phyloP scores from a whole-genome alignment of 2,113 vertebrate species.

The Tor tambroides region DNA sequence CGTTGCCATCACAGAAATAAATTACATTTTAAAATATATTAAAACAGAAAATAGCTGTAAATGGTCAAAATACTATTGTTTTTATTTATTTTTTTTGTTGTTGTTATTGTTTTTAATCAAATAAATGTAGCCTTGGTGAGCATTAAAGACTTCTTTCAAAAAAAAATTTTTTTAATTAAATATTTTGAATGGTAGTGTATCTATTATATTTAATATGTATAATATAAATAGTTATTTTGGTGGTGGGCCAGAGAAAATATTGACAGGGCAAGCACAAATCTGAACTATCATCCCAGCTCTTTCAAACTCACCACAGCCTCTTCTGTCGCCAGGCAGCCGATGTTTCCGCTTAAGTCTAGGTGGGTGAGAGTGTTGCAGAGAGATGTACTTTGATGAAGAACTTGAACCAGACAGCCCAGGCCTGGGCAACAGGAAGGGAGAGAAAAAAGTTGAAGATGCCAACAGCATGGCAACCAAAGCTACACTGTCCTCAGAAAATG shows the following conservation, averaged over 20 bases:
- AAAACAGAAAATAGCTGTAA: no score
- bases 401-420: conserved; percentile 77
- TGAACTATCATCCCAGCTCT: not conserved
- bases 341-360: conserved; percentile 88
- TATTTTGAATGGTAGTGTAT: not conserved
- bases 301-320: conserved; percentile 77
- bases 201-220: not conserved
- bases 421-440: conserved; percentile 45
- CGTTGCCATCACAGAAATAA: no score
- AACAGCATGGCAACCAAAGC: not conserved
- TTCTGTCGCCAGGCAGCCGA: conserved; percentile 76
- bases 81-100: no score
- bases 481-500: not conserved
- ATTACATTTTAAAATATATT: no score
- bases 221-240: not conserved
- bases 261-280: not conserved
- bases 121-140: no score
- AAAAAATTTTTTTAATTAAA: no score
- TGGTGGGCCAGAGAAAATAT: not conserved
- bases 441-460: no score
- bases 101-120: no score
- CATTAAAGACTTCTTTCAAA: no score
- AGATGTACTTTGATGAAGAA: conserved; percentile 71
- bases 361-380: conserved; percentile 76
- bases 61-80: not conserved